A percentile compares a stretch with the other conserved stretches of the same genome.
Conservation (phyloP, 2,797 vertebrate genomes). For the Onychomys torridus region DNA sequence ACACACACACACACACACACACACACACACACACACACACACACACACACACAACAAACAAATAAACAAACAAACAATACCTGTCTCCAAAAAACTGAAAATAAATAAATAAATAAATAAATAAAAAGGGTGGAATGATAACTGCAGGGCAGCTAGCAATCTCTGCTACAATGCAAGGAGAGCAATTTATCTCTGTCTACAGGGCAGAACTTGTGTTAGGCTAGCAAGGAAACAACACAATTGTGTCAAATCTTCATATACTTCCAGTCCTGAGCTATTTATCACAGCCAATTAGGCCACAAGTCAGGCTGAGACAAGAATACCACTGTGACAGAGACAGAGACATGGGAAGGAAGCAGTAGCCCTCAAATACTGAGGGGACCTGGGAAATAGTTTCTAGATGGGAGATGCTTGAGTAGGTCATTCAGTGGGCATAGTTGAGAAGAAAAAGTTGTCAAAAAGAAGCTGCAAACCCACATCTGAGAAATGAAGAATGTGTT, state of each 20-base stretch:
- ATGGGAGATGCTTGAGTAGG: neutral
- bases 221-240: neutral
- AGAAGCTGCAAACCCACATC: neutral
- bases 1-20: too few relatives aligned
- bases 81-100: neutral
- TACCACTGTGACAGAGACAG: neutral
- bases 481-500: neutral
- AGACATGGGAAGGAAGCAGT: neutral
- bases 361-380: neutral
- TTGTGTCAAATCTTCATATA: constrained; percentile 14
- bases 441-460: neutral
- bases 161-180: neutral
- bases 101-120: neutral
- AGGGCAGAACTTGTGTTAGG: neutral
- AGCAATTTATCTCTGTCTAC: neutral
- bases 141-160: neutral
- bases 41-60: too few relatives aligned
- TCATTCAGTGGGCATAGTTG: neutral
- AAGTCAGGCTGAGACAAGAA: constrained; percentile 7
- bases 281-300: constrained; percentile 19
- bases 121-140: neutral
- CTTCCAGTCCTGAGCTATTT: constrained; percentile 5
- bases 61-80: too few relatives aligned
- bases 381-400: neutral
- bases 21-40: too few relatives aligned